Evolutionary conservation across 2,113 vertebrate genomes (phyloP), one percentile per base, ranked within the genome.

Genomic region (Urocynchramus pylzowi): DNA sequence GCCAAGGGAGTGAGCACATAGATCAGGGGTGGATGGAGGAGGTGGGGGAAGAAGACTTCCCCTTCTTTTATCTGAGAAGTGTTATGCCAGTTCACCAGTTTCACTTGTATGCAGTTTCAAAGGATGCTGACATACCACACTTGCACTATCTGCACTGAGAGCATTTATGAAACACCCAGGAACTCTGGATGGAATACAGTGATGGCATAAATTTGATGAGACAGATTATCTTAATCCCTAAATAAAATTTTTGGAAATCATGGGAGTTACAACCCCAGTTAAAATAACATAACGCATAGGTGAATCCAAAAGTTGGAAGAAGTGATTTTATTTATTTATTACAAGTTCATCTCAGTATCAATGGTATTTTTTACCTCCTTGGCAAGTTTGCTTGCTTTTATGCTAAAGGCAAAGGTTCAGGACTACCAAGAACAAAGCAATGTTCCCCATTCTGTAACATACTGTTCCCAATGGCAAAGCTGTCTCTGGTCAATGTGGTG

Each of bases 181-280:
- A 83, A 61, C 5, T 10, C 6, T 35, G 12, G 41, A 33, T 45
- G 7, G 13, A 88, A 74, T 27, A 53, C 7, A 63, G 16, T 1
- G 1, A 31, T 13, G 53, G 16, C 21, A 39, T 47, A 63, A 83
- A 70, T 74, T 50, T 54, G 21, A 83, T 37, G 7, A 77, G 9
- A 33, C 5, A 52, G 5, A 44, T 10, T 83, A 33, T n/a, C 8
- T 73, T 56, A 56, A 68, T 4, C 7, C 3, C 10, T 59, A 57
- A 65, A 71, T 20, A 37, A 56, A 23, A 9, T n/a, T 68, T 81
- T 80, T 49, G 6, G 57, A 69, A 88, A 73, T 33, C 18, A 49
- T 2, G 3, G 19, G 41, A 85, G 2, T 17, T 68, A 68, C 0
- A 1, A 44, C 6, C 7, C 4, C 18, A 31, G 6, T 67, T 56